These are phyloP conservation scores for Eueremaeus valkanovi DNA, from an alignment of 2,888 invertebrate species.

Conservation along the genomic window DNA sequence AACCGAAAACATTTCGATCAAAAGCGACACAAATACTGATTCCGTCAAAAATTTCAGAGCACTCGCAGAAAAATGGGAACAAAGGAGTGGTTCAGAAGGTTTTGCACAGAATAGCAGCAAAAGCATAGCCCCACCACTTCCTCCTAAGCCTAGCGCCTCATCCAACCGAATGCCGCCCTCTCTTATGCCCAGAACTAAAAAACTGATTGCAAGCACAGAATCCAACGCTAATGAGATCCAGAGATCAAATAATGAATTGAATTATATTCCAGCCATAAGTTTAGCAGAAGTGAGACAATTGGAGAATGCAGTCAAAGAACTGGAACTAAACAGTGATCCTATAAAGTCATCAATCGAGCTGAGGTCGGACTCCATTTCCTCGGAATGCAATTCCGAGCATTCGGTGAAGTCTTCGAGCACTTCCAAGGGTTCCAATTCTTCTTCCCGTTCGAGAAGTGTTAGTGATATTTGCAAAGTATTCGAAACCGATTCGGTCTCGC, in stretches of 20 bases:
- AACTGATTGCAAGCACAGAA: not conserved
- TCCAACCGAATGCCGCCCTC: conserved; percentile 10
- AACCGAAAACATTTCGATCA: not conserved
- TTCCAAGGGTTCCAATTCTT: not conserved
- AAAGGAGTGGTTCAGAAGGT: conserved; percentile 37
- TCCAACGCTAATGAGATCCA: not conserved
- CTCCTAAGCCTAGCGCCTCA: conserved; percentile 38
- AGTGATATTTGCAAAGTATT: conserved; percentile 61
- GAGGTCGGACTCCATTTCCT: not conserved
- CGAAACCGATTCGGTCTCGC: conserved; percentile 53
- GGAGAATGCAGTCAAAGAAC: not conserved
- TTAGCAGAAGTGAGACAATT: not conserved
- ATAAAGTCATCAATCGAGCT: not conserved
- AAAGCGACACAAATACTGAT: conserved; percentile 39
- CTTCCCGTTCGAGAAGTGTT: conserved; percentile 54
- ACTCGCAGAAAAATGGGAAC: conserved; percentile 53
- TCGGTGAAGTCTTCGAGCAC: not conserved
- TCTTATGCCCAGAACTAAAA: conserved; percentile 30
- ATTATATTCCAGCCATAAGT: not conserved
- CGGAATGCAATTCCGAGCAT: not conserved
- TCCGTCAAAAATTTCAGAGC: conserved; percentile 51
- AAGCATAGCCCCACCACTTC: conserved; percentile 22
- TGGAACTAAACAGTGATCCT: not conserved
- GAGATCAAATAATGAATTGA: not conserved
- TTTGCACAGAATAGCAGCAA: not conserved